Conservation (phyloP, 2,888 invertebrate species). For the Plutella xylostella region DNA sequence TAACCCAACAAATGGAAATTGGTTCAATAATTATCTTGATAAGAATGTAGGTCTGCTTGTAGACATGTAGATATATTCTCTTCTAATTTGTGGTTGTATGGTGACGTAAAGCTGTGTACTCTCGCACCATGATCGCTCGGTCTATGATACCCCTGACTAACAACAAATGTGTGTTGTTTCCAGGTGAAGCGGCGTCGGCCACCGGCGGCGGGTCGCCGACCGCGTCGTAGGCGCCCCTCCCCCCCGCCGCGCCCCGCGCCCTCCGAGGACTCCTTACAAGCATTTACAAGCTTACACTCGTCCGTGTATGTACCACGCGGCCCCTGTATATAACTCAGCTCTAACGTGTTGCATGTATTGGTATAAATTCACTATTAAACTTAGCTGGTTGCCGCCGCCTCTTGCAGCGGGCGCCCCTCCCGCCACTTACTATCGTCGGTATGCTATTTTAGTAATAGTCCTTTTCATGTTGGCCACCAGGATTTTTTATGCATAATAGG, state of each 20-base stretch:
- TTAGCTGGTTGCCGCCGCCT: background rate
- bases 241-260: slow-evolving; percentile 12
- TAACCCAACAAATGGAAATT: too few relatives aligned
- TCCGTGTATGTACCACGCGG: too few relatives aligned
- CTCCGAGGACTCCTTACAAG: slow-evolving; percentile 8
- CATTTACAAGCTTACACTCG: background rate
- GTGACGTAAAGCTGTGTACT: too few relatives aligned
- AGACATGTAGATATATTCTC: too few relatives aligned
- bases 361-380: background rate
- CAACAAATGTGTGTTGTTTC: too few relatives aligned
- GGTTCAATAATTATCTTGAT: too few relatives aligned
- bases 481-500: slow-evolving; percentile 54
- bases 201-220: slow-evolving; percentile 30
- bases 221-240: slow-evolving; percentile 33
- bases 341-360: too few relatives aligned
- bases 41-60: too few relatives aligned
- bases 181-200: slow-evolving; percentile 12
- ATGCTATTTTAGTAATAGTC: slow-evolving; percentile 47
- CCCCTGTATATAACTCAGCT: slow-evolving; percentile 4
- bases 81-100: too few relatives aligned
- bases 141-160: too few relatives aligned
- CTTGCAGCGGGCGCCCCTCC: background rate
- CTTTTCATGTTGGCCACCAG: slow-evolving; percentile 51
- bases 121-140: too few relatives aligned
- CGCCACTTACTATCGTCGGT: slow-evolving; percentile 24